phyloP scores from a whole-genome alignment of 2,888 invertebrate genomes.

The Hemithea aestivaria region DNA sequence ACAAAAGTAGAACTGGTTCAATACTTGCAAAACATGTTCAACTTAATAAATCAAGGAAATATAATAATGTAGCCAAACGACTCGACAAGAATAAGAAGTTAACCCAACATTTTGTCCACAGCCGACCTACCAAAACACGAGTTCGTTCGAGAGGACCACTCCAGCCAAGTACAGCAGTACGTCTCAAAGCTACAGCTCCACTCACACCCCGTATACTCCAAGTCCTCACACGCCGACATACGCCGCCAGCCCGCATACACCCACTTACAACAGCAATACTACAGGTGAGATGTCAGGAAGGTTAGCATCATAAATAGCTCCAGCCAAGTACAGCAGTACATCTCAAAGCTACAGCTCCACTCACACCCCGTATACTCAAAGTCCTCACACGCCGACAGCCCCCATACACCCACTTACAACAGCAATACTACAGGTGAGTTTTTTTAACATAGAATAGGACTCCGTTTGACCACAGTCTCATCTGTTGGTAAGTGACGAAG shows the following conservation, averaged over 20 bases:
- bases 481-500: too few relatives aligned
- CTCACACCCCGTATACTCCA: constrained; percentile 33
- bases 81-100: too few relatives aligned
- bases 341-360: constrained; percentile 35
- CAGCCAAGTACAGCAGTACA: constrained; percentile 55
- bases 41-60: too few relatives aligned
- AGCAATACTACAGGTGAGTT: constrained; percentile 9
- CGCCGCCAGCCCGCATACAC: constrained; percentile 10
- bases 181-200: constrained; percentile 35
- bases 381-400: constrained; percentile 32
- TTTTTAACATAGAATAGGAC: too few relatives aligned
- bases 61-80: too few relatives aligned
- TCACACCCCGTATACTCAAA: constrained; percentile 34
- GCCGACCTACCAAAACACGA: constrained; percentile 83
- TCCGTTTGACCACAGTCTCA: too few relatives aligned
- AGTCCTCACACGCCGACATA: constrained; percentile 33
- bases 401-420: constrained; percentile 7
- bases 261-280: constrained; percentile 6
- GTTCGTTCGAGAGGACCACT: constrained; percentile 63
- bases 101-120: constrained; percentile 53
- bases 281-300: constrained; percentile 2
- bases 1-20: too few relatives aligned
- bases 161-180: constrained; percentile 59
- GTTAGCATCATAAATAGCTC: too few relatives aligned
- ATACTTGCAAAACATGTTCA: too few relatives aligned